phyloP scores from a whole-genome alignment of 1,140 invertebrate genomes.

The Parasteatoda tepidariorum region DNA sequence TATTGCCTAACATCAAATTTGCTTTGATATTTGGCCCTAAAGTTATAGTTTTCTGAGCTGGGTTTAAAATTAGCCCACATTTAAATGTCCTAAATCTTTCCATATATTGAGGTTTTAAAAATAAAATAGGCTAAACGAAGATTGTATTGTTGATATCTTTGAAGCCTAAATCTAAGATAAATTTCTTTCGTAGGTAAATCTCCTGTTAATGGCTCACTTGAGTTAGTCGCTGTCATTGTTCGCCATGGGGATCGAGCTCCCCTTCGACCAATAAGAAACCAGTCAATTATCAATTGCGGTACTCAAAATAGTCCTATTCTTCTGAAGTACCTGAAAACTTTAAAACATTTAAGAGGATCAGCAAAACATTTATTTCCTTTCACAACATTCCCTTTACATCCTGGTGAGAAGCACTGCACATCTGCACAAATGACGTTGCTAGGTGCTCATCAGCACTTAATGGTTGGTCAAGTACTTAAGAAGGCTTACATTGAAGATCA shows the following conservation, averaged over 20 bases:
- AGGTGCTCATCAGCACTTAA: constrained; percentile 80
- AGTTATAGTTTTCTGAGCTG: no score
- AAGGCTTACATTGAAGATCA: constrained; percentile 77
- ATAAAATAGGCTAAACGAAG: no score
- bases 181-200: constrained; percentile 70
- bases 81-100: no score
- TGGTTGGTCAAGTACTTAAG: constrained; percentile 78
- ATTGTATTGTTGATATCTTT: no score
- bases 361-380: constrained; percentile 77
- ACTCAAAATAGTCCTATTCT: constrained; percentile 64
- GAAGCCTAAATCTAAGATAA: no score
- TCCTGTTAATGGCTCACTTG: constrained; percentile 77
- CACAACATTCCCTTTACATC: constrained; percentile 82
- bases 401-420: constrained; percentile 73
- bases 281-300: constrained; percentile 82
- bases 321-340: constrained; percentile 63
- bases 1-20: no score
- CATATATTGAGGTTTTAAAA: no score
- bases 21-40: no score
- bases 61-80: no score
- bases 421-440: constrained; percentile 79
- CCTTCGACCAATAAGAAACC: constrained; percentile 80
- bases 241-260: constrained; percentile 90
- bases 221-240: constrained; percentile 82
- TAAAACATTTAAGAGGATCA: constrained; percentile 70